Evolutionary conservation across 2,113 vertebrate species (phyloP).

Genomic region (Falcunculus frontatus): DNA sequence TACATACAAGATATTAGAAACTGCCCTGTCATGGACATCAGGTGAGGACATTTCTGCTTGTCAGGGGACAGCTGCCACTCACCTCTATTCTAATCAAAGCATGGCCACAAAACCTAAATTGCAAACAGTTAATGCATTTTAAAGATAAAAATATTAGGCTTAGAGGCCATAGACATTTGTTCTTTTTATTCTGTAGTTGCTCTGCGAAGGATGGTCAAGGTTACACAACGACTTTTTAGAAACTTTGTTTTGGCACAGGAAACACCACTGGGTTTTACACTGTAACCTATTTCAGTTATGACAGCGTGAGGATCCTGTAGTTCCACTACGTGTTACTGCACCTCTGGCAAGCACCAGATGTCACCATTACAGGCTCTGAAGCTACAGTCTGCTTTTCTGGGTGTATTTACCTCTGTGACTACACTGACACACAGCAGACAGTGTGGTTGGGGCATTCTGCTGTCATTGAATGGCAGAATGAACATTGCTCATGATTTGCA

Average conservation of each 20-base stretch:
- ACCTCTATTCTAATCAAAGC: not conserved
- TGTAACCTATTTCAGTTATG: not conserved
- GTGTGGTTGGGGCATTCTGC: not conserved
- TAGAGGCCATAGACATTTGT: not conserved
- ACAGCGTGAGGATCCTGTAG: rapidly evolving
- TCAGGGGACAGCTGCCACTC: not conserved
- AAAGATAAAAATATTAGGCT: not conserved
- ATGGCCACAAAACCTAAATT: not conserved
- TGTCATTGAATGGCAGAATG: not conserved
- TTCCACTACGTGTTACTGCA: rapidly evolving
- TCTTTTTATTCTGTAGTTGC: not conserved
- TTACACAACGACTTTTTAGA: not conserved
- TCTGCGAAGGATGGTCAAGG: not conserved
- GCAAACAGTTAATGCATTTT: not conserved
- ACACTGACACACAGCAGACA: not conserved
- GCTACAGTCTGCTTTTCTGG: not conserved
- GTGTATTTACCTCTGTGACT: not conserved
- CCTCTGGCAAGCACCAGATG: not conserved
- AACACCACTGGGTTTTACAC: rapidly evolving
- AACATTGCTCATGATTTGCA: not conserved
- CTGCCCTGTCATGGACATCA: not conserved
- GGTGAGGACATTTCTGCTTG: not conserved
- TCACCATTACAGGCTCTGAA: not conserved
- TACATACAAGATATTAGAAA: not conserved
- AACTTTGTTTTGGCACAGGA: not conserved